These are phyloP conservation scores for Pseudomugil tenellus DNA, from an alignment of 2,797 vertebrate genomes.

Conservation along the genomic window DNA sequence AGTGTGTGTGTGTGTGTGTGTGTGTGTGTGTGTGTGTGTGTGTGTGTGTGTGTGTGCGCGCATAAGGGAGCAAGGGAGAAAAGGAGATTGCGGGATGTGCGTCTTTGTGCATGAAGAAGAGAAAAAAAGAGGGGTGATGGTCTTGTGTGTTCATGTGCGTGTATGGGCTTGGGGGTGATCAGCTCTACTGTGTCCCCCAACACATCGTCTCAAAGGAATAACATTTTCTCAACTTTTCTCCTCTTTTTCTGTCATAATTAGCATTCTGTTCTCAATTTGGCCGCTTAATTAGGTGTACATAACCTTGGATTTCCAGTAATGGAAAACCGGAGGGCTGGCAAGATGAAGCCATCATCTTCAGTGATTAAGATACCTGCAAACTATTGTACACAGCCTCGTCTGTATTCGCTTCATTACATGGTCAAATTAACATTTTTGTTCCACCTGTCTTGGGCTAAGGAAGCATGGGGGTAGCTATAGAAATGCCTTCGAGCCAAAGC, in stretches of 20 bases:
- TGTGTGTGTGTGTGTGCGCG: not conserved
- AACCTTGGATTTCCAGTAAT: constrained; percentile 90
- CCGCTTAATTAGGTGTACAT: constrained; percentile 90
- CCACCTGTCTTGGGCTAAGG: constrained; percentile 74
- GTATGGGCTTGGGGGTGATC: constrained; percentile 56
- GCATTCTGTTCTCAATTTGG: constrained; percentile 88
- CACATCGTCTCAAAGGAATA: constrained; percentile 85
- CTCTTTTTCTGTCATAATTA: constrained; percentile 85
- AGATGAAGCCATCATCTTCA: constrained; percentile 87
- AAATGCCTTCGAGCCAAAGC: constrained; percentile 63
- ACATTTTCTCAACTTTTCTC: constrained; percentile 83
- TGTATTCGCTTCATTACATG: constrained; percentile 82
- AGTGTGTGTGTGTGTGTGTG: not conserved
- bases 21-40: too few relatives aligned
- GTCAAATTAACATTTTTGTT: constrained; percentile 83
- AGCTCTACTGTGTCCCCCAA: constrained; percentile 78
- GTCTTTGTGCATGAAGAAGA: constrained; percentile 7
- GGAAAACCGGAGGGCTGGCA: constrained; percentile 85
- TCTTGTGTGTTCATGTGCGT: constrained; percentile 33
- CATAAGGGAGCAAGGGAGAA: not conserved
- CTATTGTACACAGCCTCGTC: constrained; percentile 81
- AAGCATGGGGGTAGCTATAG: constrained; percentile 68
- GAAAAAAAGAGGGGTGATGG: not conserved
- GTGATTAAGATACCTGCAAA: constrained; percentile 84
- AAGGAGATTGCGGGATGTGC: constrained; percentile 13